phyloP scores from a whole-genome alignment of 2,888 invertebrate genomes.

The Teleogryllus oceanicus region DNA sequence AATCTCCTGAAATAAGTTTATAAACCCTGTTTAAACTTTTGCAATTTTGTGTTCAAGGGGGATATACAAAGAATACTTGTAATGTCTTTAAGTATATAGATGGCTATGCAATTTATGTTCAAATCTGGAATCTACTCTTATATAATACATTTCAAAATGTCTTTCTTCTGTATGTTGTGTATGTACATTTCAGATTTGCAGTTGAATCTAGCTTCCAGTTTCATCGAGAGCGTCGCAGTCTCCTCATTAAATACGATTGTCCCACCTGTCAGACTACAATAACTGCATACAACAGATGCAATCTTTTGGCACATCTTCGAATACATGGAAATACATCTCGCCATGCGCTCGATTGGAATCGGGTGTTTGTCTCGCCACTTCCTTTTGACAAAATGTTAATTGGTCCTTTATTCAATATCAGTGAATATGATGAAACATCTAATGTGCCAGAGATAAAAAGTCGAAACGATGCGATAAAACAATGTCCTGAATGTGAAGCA shows the following conservation, averaged over 20 bases:
- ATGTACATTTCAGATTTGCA: background rate
- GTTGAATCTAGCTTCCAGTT: background rate
- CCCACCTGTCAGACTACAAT: background rate
- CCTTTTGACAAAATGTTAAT: conserved; percentile 18
- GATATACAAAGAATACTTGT: too few species aligned
- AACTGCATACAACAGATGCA: conserved; percentile 4
- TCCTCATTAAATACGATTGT: background rate
- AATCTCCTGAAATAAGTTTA: too few species aligned
- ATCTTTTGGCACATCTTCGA: background rate
- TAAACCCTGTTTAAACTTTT: too few species aligned
- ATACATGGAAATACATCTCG: background rate
- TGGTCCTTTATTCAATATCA: background rate
- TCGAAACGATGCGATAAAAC: background rate
- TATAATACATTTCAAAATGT: too few species aligned
- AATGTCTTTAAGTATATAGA: too few species aligned
- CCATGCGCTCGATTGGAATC: background rate
- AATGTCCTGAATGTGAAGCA: background rate
- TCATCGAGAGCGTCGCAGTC: background rate
- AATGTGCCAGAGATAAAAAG: background rate
- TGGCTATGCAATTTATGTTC: too few species aligned
- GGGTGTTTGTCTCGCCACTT: background rate
- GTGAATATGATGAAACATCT: background rate
- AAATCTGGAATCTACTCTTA: too few species aligned
- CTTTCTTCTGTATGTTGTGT: too few species aligned
- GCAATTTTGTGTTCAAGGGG: too few species aligned